Base-by-base conservation (phyloP, 2,888 invertebrate genomes). In the Agriopis aurantiaria region DNA sequence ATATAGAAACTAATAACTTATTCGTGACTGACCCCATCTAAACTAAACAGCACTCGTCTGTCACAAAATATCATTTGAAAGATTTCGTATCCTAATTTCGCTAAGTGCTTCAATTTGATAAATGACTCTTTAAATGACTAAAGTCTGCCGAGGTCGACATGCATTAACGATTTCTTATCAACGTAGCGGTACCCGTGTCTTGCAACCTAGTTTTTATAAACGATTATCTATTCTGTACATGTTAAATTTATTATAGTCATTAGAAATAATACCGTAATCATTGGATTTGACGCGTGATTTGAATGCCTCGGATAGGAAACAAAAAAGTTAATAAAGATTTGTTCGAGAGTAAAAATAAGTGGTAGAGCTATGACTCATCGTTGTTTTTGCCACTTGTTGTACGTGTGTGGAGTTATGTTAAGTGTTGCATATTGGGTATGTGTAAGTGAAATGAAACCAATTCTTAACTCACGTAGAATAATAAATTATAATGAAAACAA, bases 31-130 rank as follows among this genome's bases (percentile, higher is more conserved):
- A 33, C 59, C 57, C 53, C 63, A 64, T 59, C 53, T 53, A 53
- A 8, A 43, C 49, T 51, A 57, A 43, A 62, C 14, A 70, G n/a
- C 23, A 14, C 63, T 23, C 17, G 17, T 23, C 17, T 58, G 59
- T 70, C 63, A 67, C 66, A 43, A 14, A 45, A 49, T 45, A 67
- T 66, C 66, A 66, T 59, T 55, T 49, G 58, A 67, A 63, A 71
- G 69, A 71, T 67, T 64, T 55, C 66, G 51, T 67, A 73, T 73
- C 72, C 72, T 74, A 71, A 78, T 76, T 76, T 75, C 68, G 75
- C 75, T 78, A 78, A 78, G 78, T 76, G 74, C 71, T 74, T 75
- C 71, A 69, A 73, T 73, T 75, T 76, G 75, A 76, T 72, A 76
- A 74, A 78, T 74, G 59, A 66, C 69, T 63, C 53, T 75, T 68